These are phyloP conservation scores for Tiphia femorata DNA, from an alignment of 2,888 invertebrate species.

Conservation along the genomic window DNA sequence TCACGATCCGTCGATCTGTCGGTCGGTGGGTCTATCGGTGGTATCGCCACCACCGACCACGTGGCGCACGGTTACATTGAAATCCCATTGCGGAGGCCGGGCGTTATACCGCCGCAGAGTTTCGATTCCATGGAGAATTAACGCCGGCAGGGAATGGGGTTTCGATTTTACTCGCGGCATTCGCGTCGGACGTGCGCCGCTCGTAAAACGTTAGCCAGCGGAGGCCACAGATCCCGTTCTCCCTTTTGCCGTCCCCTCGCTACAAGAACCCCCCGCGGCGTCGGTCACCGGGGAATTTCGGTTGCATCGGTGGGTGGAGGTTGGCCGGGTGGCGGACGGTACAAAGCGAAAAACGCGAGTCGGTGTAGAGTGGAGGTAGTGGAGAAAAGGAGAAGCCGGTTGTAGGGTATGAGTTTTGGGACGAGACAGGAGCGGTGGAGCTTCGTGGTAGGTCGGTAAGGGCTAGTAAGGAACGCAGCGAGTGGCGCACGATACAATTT, in stretches of 20 bases:
- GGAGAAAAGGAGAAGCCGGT: neutral
- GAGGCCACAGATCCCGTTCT: constrained; percentile 46
- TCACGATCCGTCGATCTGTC: neutral
- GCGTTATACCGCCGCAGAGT: constrained; percentile 50
- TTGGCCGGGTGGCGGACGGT: too few species aligned
- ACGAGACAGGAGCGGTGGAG: constrained; percentile 5
- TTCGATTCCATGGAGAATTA: constrained; percentile 62
- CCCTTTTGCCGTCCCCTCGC: too few species aligned
- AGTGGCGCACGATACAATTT: constrained; percentile 47
- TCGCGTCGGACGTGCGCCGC: constrained; percentile 18
- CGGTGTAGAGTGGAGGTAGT: neutral
- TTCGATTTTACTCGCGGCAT: constrained; percentile 58
- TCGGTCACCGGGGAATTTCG: constrained; percentile 34
- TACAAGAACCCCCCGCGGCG: constrained; percentile 17
- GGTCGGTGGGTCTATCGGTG: neutral
- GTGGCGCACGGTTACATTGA: constrained; percentile 46
- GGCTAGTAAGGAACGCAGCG: constrained; percentile 29
- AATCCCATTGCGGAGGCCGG: constrained; percentile 54
- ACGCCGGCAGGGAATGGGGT: constrained; percentile 45
- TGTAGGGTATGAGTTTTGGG: constrained; percentile 14
- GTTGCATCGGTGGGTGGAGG: too few species aligned
- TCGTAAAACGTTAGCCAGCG: constrained; percentile 59
- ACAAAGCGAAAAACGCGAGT: neutral
- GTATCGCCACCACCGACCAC: neutral
- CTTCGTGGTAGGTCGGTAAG: constrained; percentile 10